Evolutionary conservation across 2,113 vertebrate species (phyloP).

Genomic region (Trogon melanurus): DNA sequence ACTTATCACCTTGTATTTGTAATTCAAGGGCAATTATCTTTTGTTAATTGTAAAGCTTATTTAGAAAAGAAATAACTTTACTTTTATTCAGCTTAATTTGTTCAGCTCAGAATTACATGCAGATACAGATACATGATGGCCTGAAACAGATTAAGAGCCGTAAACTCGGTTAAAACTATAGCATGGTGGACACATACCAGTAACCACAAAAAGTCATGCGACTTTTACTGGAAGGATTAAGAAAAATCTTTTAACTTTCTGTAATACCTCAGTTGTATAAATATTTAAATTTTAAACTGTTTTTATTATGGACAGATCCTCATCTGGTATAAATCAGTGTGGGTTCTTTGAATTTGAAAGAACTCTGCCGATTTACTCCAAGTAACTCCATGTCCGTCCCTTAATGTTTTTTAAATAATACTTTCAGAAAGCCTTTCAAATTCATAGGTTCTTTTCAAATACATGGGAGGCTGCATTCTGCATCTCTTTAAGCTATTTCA

Average conservation of each 20-base stretch:
- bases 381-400: not conserved
- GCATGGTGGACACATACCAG: not conserved
- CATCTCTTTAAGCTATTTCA: conserved; percentile 40
- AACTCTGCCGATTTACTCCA: not conserved
- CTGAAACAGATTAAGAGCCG: conserved; percentile 1
- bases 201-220: conserved; percentile 9
- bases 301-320: conserved; percentile 36
- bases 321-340: conserved; percentile 53
- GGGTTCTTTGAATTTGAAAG: conserved; percentile 43
- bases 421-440: not conserved
- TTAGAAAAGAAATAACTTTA: not conserved
- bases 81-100: not conserved
- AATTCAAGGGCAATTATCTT: not conserved
- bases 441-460: conserved; percentile 6
- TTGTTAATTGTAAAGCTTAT: not conserved
- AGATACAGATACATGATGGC: not conserved
- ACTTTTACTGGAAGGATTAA: conserved; percentile 16
- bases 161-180: not conserved
- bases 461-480: conserved; percentile 12
- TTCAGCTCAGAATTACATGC: not conserved
- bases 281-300: conserved; percentile 55
- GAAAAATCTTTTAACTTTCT: conserved; percentile 24
- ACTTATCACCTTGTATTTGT: not conserved
- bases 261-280: conserved; percentile 33
- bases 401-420: not conserved